These are phyloP conservation scores for Phyllostomus hastatus DNA, from an alignment of 2,113 vertebrate genomes.

Conservation along the genomic window DNA sequence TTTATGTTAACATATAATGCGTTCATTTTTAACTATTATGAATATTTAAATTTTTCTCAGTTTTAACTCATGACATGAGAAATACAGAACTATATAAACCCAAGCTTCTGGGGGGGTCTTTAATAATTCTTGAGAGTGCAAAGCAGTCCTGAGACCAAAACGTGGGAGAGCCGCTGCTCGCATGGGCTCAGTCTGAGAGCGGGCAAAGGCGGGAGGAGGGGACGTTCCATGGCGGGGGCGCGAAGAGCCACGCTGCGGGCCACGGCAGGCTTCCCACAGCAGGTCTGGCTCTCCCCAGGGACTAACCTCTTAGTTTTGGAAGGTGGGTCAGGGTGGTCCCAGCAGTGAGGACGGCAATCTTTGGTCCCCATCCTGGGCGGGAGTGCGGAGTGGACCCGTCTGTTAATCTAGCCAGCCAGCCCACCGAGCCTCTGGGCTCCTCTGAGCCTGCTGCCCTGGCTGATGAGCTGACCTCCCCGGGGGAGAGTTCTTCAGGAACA, in stretches of 20 bases:
- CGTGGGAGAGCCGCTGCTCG: neutral
- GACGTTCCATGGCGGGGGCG: accelerated
- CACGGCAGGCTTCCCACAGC: neutral
- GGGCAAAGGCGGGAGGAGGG: neutral
- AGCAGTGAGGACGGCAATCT: neutral
- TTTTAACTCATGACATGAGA: neutral
- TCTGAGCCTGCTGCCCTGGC: neutral
- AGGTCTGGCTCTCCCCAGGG: neutral
- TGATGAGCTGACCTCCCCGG: neutral
- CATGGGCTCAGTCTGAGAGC: neutral
- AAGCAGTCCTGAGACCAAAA: neutral
- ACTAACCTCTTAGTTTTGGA: neutral
- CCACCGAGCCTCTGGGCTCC: neutral
- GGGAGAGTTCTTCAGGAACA: neutral
- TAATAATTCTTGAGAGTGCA: neutral
- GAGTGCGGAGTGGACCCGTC: neutral
- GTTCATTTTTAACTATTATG: neutral
- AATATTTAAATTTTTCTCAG: neutral
- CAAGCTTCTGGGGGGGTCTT: neutral
- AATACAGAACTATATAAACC: neutral
- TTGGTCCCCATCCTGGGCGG: neutral
- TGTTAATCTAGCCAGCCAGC: neutral
- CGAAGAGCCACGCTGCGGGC: neutral
- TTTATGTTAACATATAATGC: neutral
- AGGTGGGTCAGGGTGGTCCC: neutral